Conservation (phyloP, 2,113 vertebrate species). For the Dicerorhinus sumatrensis region DNA sequence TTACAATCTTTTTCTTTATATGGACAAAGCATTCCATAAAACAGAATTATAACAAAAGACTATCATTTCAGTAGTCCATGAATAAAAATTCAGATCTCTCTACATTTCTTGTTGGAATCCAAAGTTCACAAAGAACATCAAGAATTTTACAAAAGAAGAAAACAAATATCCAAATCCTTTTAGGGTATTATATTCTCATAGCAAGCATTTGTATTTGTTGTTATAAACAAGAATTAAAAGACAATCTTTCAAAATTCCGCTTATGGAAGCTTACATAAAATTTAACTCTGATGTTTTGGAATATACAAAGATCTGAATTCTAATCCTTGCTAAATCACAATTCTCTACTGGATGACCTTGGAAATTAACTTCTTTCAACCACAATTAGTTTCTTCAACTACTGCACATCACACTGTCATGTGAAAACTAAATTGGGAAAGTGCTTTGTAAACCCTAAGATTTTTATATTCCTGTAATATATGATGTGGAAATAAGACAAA, state of each 20-base stretch:
- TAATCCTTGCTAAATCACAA: not conserved
- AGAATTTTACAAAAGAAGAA: not conserved
- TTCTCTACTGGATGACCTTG: not conserved
- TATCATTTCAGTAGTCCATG: not conserved
- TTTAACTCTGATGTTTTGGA: not conserved
- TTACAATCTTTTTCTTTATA: not conserved
- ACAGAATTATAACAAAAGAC: not conserved
- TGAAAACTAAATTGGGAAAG: not conserved
- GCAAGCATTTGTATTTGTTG: not conserved
- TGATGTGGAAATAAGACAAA: not conserved
- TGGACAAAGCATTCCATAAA: not conserved
- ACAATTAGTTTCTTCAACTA: not conserved
- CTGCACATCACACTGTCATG: not conserved
- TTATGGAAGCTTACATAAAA: not conserved
- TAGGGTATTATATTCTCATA: not conserved
- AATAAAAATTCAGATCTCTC: not conserved
- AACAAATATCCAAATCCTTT: not conserved
- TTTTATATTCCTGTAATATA: not conserved
- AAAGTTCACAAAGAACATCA: not conserved
- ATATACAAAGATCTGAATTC: not conserved
- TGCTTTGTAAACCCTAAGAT: not conserved
- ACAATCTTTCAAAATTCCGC: not conserved
- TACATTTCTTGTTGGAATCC: not conserved
- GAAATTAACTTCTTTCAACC: not conserved
- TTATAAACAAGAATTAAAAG: slow-evolving; percentile 2